Base-by-base conservation (phyloP, 2,797 vertebrate species). In the Vespertilio murinus region DNA sequence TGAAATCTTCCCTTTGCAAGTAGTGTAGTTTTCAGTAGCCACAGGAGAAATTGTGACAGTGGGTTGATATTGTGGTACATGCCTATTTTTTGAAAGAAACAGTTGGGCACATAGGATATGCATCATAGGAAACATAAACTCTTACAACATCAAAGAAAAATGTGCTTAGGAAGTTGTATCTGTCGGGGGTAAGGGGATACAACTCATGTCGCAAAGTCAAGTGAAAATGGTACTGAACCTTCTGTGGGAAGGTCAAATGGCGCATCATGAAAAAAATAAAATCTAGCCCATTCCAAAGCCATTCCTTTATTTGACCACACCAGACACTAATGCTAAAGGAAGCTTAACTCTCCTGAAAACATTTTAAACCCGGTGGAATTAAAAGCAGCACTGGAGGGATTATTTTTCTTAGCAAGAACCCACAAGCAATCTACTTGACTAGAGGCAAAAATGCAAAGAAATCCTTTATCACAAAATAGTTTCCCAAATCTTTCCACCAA, bases 381-480 rank as follows among this genome's bases (percentile, higher is more conserved):
- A 97, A 93, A 97, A 94, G 82, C 52, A 95, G 88, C 90, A 97
- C 11, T 93, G 85, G 86, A 96, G 93, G 95, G 90, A 97, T 97
- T 98, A 97, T 94, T 97, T 94, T 97, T 96, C 94, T 94, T 95
- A 96, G 94, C 38, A 97, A 96, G 92, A 97, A 91, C 81, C 90
- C 71, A 59, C 38, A 97, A 97, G 91, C 47, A 96, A 98, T 97
- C 97, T 96, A 96, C 79, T 95, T 90, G 96, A 96, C 97, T 90
- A 47, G 89, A 96, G 42, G 90, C 42, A 97, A 96, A 98, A 96
- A 88, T 71, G 73, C 88, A 94, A 97, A 97, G 91, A 95, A 56
- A 97, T 74, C 78, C 96, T 97, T 97, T 97, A 98, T 97, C 94
- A 97, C 95, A 98, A 97, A 96, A 96, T 97, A 98, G 75, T 88